A percentile compares a stretch with the other conserved stretches of the same genome.
Conservation (phyloP, 2,113 vertebrate genomes). For the Sturnira hondurensis region DNA sequence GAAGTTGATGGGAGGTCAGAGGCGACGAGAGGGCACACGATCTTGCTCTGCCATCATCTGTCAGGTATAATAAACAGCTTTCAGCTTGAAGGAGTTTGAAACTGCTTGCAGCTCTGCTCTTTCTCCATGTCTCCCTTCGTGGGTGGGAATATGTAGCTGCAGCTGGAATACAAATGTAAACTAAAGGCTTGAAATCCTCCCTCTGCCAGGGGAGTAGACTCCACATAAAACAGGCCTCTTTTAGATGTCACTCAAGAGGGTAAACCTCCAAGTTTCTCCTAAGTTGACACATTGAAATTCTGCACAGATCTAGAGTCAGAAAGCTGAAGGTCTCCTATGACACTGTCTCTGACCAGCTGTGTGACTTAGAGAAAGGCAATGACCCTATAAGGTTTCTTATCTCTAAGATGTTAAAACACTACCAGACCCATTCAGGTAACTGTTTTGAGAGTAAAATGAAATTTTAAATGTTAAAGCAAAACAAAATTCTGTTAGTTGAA, state of each 20-base stretch:
- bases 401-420: neutral
- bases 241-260: neutral
- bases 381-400: neutral
- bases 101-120: neutral
- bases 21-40: neutral
- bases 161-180: conserved; percentile 48
- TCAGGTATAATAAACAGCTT: conserved; percentile 56
- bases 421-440: neutral
- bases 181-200: neutral
- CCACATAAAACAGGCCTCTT: neutral
- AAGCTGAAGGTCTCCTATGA: neutral
- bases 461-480: neutral
- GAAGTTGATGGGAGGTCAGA: conserved; percentile 57
- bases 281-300: neutral
- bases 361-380: neutral
- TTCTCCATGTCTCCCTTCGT: neutral
- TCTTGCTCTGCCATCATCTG: conserved; percentile 8
- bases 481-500: neutral
- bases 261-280: neutral
- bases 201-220: neutral
- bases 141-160: conserved; percentile 21
- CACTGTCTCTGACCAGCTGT: neutral
- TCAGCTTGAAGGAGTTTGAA: conserved; percentile 55
- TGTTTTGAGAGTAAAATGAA: neutral
- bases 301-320: neutral